Conservation (phyloP, 1,140 invertebrate species). For the Ganaspis sp. region DNA sequence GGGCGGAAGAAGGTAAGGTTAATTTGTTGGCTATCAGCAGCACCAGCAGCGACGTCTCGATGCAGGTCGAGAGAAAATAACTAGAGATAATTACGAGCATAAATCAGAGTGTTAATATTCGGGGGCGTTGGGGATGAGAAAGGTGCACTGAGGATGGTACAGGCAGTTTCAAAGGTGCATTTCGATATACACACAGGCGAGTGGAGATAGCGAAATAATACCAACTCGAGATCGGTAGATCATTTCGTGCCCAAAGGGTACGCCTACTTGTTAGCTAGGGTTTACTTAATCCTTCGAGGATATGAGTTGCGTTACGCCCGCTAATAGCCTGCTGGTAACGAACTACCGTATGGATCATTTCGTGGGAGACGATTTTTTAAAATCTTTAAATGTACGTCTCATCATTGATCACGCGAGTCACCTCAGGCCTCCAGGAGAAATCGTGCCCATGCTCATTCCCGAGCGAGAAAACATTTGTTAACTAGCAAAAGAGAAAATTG, state of each 20-base stretch:
- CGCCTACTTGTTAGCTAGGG: slow-evolving; percentile 74
- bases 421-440: neutral
- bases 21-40: slow-evolving; percentile 69
- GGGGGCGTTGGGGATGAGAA: slow-evolving; percentile 67
- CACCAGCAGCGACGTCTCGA: slow-evolving; percentile 65
- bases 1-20: slow-evolving; percentile 61
- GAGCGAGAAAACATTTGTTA: slow-evolving; percentile 27
- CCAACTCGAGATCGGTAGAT: slow-evolving; percentile 70
- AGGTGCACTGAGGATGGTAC: slow-evolving; percentile 29
- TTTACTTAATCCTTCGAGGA: slow-evolving; percentile 69
- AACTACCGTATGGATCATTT: slow-evolving; percentile 69
- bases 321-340: slow-evolving; percentile 73
- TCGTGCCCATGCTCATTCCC: neutral
- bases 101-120: slow-evolving; percentile 76
- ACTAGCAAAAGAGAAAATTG: neutral
- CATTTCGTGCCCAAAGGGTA: slow-evolving; percentile 68
- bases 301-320: slow-evolving; percentile 72
- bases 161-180: slow-evolving; percentile 25
- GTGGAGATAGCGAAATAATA: slow-evolving; percentile 63
- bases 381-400: neutral
- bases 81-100: slow-evolving; percentile 76
- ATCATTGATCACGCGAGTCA: neutral
- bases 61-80: slow-evolving; percentile 67
- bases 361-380: slow-evolving; percentile 33
- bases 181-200: slow-evolving; percentile 43